A percentile compares a stretch with the other conserved stretches of the same genome.
Evolutionary conservation across 2,113 vertebrate genomes (phyloP).

Genomic region (Aldabrachelys gigantea): DNA sequence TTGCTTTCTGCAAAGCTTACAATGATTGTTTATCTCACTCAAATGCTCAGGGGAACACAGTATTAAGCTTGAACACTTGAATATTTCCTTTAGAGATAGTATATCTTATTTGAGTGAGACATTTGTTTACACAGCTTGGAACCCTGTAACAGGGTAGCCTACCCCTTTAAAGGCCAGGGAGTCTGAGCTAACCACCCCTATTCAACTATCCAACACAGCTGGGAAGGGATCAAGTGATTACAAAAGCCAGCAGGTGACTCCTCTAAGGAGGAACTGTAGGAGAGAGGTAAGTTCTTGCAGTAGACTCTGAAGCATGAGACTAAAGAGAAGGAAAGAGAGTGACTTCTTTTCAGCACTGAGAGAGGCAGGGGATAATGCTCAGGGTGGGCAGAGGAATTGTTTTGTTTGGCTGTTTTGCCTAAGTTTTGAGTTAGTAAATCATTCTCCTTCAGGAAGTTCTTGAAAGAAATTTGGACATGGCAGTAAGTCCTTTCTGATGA

Average conservation of each 20-base stretch:
- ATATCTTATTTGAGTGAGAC: fast-evolving
- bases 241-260: background rate
- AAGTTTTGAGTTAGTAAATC: no score
- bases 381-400: no score
- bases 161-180: background rate
- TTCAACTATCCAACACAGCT: background rate
- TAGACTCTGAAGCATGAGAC: background rate
- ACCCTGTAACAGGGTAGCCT: background rate
- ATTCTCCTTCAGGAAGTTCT: no score
- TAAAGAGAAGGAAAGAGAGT: background rate
- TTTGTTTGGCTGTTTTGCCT: no score
- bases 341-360: background rate
- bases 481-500: no score
- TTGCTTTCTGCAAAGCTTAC: background rate
- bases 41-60: background rate
- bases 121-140: background rate
- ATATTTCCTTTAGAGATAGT: background rate
- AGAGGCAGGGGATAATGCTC: no score
- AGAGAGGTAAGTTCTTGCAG: background rate
- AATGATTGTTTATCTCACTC: background rate
- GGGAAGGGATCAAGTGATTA: background rate
- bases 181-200: background rate
- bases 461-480: no score
- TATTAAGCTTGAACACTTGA: background rate
- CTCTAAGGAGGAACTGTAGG: no score